phyloP scores from a whole-genome alignment of 2,888 invertebrate genomes.

The Timema cristinae region DNA sequence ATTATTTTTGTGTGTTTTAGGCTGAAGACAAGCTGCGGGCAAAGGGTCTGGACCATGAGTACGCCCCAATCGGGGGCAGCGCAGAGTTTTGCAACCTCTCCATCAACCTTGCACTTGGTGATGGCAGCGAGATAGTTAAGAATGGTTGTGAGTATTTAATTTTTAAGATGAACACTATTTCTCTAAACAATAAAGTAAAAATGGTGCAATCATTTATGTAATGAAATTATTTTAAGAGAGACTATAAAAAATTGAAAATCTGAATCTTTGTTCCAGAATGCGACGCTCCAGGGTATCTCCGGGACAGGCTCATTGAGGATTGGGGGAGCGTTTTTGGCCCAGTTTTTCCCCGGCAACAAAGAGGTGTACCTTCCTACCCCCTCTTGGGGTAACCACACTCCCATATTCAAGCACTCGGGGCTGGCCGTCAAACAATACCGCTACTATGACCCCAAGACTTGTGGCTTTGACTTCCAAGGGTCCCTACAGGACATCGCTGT shows the following conservation, averaged over 20 bases:
- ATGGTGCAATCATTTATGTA: too few relatives aligned
- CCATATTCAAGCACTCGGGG: conserved; percentile 86
- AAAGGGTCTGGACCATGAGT: conserved; percentile 85
- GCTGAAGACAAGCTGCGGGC: conserved; percentile 73
- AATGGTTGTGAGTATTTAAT: conserved; percentile 63
- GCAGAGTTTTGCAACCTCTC: conserved; percentile 80
- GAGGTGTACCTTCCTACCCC: conserved; percentile 86
- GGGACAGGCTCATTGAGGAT: conserved; percentile 96
- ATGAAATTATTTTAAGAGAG: not conserved
- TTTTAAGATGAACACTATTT: too few relatives aligned
- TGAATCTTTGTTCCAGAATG: conserved; percentile 50
- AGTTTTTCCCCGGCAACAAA: conserved; percentile 75
- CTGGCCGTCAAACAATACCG: conserved; percentile 83
- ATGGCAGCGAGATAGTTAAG: conserved; percentile 61
- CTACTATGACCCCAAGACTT: conserved; percentile 90
- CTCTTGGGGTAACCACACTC: conserved; percentile 98
- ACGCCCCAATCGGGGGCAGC: conserved; percentile 86
- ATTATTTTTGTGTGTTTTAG: conserved; percentile 44
- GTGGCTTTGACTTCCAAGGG: conserved; percentile 89
- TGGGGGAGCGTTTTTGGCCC: conserved; percentile 82
- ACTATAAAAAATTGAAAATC: conserved; percentile 11
- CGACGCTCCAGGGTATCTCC: conserved; percentile 79
- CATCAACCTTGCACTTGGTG: conserved; percentile 84
- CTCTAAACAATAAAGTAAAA: too few relatives aligned
- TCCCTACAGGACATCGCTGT: conserved; percentile 83